These are phyloP conservation scores for Hypsibius dujardini DNA, from an alignment of 1,140 invertebrate genomes.

Conservation along the genomic window DNA sequence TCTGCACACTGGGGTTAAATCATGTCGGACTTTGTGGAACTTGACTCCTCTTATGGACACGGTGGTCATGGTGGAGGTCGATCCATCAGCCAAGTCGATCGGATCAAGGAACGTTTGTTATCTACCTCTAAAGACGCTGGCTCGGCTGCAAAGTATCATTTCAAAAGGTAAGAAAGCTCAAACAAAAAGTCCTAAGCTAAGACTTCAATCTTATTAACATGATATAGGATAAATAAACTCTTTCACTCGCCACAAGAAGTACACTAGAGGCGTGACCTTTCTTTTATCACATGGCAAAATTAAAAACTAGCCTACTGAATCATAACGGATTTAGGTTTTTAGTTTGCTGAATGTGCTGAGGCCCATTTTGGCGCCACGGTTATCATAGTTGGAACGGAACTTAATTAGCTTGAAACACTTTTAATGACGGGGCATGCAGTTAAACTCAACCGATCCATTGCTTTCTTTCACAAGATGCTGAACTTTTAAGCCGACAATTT, in stretches of 20 bases:
- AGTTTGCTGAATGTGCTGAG: no score
- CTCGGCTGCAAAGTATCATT: neutral
- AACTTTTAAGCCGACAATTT: no score
- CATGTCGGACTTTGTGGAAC: conserved; percentile 14
- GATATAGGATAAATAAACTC: neutral
- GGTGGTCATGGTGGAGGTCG: neutral
- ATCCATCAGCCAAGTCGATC: neutral
- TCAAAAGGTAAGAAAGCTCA: neutral
- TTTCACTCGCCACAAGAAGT: neutral
- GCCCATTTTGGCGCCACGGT: no score
- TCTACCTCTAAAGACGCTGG: neutral
- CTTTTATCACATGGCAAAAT: neutral
- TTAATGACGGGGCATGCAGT: no score
- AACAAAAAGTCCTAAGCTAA: neutral
- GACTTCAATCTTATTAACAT: neutral
- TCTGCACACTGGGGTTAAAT: neutral
- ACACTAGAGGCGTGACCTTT: neutral
- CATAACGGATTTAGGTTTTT: neutral
- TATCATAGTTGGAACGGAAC: no score
- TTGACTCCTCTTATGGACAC: neutral
- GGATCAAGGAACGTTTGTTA: neutral
- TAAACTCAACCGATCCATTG: no score
- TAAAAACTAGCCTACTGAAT: neutral
- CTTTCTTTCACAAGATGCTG: no score
- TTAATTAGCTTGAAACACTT: no score